These are phyloP conservation scores for Perca fluviatilis DNA, from an alignment of 2,113 vertebrate genomes.

Conservation along the genomic window DNA sequence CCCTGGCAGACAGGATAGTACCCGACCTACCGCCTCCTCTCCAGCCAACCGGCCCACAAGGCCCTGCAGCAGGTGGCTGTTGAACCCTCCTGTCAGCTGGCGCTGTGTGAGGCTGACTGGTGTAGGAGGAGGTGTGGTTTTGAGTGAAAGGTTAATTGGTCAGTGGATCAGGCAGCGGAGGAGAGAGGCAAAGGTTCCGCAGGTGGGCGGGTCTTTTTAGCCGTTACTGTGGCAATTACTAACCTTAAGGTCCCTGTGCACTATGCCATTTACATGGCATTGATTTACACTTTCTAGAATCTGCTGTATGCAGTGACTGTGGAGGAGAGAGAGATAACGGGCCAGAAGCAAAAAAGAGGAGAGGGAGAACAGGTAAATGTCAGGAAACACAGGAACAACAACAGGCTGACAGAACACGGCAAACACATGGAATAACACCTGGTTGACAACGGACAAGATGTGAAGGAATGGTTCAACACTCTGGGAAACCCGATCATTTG, in stretches of 20 bases:
- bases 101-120: slow-evolving; percentile 16
- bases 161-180: slow-evolving; percentile 47
- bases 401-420: slow-evolving; percentile 70
- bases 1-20: slow-evolving; percentile 28
- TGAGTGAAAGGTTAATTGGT: slow-evolving; percentile 48
- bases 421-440: slow-evolving; percentile 34
- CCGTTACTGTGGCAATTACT: slow-evolving; percentile 81
- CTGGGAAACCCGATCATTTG: background rate
- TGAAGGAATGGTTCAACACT: slow-evolving; percentile 25
- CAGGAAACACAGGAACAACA: slow-evolving; percentile 83
- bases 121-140: slow-evolving; percentile 12
- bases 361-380: slow-evolving; percentile 88
- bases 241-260: slow-evolving; percentile 99
- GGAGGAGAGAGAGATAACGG: slow-evolving; percentile 87
- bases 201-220: slow-evolving; percentile 44
- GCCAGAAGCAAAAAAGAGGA: slow-evolving; percentile 76
- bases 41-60: slow-evolving; percentile 43
- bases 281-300: slow-evolving; percentile 99
- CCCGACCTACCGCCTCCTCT: slow-evolving; percentile 34
- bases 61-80: background rate
- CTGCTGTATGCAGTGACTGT: slow-evolving; percentile 99
- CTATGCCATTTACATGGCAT: slow-evolving; percentile 97
- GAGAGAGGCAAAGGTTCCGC: slow-evolving; percentile 37
- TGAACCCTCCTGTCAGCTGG: background rate
- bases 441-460: background rate